Base-by-base conservation (phyloP, 2,113 vertebrate genomes). In the Ranitomeya imitator region DNA sequence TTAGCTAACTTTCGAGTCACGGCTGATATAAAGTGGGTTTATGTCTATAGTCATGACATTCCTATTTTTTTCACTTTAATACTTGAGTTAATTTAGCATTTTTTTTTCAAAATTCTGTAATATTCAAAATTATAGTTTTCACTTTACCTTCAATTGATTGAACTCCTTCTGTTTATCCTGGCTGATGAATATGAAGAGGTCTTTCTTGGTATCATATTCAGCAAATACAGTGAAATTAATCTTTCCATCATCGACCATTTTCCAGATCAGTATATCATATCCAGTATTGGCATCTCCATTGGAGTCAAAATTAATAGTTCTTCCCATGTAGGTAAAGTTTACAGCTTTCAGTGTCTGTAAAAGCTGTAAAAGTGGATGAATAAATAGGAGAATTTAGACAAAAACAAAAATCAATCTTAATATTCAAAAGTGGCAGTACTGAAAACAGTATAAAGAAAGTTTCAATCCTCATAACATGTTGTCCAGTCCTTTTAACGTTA, bases 251-350 rank as follows among this genome's bases (percentile, higher is more conserved):
- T 11, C 4, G 0, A 91, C 76, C 76, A 94, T 93, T 80, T 94
- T 95, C 97, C 97, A 98, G 85, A 96, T 85, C 0, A 92, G 91
- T 31, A 98, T 89, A 26, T 97, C 93, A 0, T 98, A 98, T 65
- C 94, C 96, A 83, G 92, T 93, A 65, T 94, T 96, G 84, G 97
- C 91, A 89, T 97, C 96, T 76, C 97, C 97, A 0, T 86, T 92
- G 7, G 89, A 71, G 90, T 97, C 94, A 90, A 98, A 97, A 45
- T 85, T 93, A 85, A 96, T 94, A 59, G 81, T 92, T 57, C 92
- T 91, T 0, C 65, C 92, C 67, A 89, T 69, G 1, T 94, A 89
- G 57, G 90, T 91, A 82, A 97, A 91, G 65, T 85, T 87, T 61
- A 95, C 79, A 21, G 86, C 93, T 92, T 94, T 92, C 74, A 98